Base-by-base conservation (phyloP, 1,140 invertebrate species). In the Procambarus clarkii region DNA sequence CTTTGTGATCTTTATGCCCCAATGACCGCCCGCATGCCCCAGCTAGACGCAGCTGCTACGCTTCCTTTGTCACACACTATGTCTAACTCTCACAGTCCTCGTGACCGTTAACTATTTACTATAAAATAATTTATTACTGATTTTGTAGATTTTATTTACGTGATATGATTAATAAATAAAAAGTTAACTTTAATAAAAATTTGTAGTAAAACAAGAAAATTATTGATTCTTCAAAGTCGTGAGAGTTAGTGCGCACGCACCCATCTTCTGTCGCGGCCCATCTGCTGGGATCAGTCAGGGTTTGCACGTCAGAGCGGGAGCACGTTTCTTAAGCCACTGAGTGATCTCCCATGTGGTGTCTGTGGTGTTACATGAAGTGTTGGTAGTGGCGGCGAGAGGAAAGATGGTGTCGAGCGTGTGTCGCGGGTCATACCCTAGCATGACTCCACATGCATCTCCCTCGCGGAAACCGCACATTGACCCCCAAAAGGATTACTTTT, bases 381-480 rank as follows among this genome's bases (percentile, higher is more conserved):
- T 92, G 79, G 88, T 87, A 89, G 87, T 82, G 80, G 85, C 46
- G 88, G 77, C 45, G 64, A 84, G 71, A 86, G 88, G 50, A 69
- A 91, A 87, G 86, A 92, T 92, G 92, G 92, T 92, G 86, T 91
- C 89, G 4, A 91, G 92, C 79, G 92, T 92, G 15, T 92, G 86
- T 85, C 79, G 86, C 13, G 91, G 87, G 76, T 89, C 79, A 85
- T 88, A 84, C 76, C 83, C 85, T 24, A 92, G 87, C 91, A 92
- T 88, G 71, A 85, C 92, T 48, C 86, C 92, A 71, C 83, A 83
- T 77, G 81, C 88, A 3, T 88, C 90, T 45, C 88, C 85, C 24
- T 83, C 86, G 18, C 85, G 84, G 24, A 88, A 91, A 45, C 85
- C 69, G 45, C 85, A 78, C 54, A 91, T 91, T n/a, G 89, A 92